Evolutionary conservation across 2,113 vertebrate species (phyloP).

Genomic region (Pipra filicauda): DNA sequence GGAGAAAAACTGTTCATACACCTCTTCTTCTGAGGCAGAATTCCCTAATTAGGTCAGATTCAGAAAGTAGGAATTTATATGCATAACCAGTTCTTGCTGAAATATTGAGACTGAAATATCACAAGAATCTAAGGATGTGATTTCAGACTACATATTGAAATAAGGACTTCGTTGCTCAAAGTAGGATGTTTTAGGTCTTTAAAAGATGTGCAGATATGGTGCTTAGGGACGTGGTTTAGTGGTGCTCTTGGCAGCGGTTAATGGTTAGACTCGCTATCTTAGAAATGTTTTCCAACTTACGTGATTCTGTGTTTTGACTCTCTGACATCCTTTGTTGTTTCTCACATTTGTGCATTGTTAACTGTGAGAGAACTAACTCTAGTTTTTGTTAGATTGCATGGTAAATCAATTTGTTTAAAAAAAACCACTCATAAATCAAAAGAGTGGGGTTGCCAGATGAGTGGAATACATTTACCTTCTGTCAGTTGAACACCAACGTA

Average conservation of each 20-base stretch:
- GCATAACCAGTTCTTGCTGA: not conserved
- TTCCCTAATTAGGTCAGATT: not conserved
- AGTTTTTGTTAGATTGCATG: not conserved
- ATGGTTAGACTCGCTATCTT: not conserved
- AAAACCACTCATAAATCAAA: not conserved
- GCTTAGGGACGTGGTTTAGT: not conserved
- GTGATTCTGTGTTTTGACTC: not conserved
- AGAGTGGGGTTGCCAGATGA: not conserved
- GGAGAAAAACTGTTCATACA: not conserved
- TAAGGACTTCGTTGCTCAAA: not conserved
- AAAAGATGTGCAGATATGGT: not conserved
- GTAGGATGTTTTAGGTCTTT: not conserved
- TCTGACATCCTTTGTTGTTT: not conserved
- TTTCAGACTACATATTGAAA: not conserved
- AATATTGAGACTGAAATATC: not conserved
- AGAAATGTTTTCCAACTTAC: not conserved
- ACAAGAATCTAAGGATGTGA: not conserved
- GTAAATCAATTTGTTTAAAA: not conserved
- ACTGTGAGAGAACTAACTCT: not conserved
- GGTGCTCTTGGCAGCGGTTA: not conserved
- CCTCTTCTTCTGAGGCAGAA: not conserved
- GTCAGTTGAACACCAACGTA: not conserved
- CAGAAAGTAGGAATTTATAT: not conserved
- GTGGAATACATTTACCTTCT: not conserved
- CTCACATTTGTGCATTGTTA: not conserved